Percentiles rank a stretch among this genome's conserved stretches.
These are phyloP conservation scores for Oophaga sylvatica DNA, from an alignment of 2,797 vertebrate species.

Conservation along the genomic window DNA sequence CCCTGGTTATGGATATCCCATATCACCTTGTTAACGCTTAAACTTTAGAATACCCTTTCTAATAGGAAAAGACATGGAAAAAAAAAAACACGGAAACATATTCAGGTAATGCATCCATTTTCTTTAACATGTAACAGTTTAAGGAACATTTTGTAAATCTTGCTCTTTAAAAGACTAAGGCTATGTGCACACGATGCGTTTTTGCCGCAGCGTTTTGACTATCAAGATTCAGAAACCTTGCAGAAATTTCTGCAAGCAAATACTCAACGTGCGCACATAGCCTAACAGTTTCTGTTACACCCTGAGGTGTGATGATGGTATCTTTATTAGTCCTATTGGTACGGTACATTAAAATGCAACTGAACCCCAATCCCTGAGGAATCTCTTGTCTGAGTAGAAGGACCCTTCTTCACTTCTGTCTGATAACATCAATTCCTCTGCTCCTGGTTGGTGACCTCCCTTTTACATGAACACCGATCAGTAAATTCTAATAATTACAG, in stretches of 20 bases:
- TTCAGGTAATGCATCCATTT: background rate
- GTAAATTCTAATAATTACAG: background rate
- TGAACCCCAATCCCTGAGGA: background rate
- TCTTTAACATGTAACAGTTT: background rate
- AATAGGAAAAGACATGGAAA: background rate
- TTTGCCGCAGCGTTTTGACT: no score
- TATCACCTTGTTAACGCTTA: no score
- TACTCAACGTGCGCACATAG: no score
- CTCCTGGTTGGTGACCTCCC: background rate
- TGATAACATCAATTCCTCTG: background rate
- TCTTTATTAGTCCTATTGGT: background rate
- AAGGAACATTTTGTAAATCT: no score
- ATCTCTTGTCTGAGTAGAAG: background rate
- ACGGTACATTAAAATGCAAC: background rate
- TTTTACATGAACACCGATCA: background rate
- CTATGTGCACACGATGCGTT: no score
- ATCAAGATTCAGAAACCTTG: no score
- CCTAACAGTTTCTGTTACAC: background rate
- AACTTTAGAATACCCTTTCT: no score
- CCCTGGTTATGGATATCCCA: no score
- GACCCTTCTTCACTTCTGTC: background rate
- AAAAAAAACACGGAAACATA: background rate
- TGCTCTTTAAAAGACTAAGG: background rate
- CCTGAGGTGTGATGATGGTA: background rate
- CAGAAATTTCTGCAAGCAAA: no score